These are phyloP conservation scores for Eledone cirrhosa DNA, from an alignment of 2,888 invertebrate genomes.

Conservation along the genomic window DNA sequence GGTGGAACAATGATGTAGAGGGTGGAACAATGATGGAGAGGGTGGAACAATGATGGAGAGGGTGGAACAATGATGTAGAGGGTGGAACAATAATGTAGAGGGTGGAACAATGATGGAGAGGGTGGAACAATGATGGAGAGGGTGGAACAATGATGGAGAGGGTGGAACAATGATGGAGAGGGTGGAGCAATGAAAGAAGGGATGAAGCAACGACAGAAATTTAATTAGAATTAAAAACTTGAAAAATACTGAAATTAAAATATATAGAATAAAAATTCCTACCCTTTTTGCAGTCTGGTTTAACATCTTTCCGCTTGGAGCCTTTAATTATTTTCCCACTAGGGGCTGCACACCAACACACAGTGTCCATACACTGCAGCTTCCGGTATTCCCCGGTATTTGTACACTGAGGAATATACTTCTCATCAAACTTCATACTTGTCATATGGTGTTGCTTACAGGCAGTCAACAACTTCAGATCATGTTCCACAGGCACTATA, in stretches of 20 bases:
- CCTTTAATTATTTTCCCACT: slow-evolving; percentile 47
- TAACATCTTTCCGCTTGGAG: slow-evolving; percentile 37
- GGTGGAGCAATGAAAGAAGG: no score
- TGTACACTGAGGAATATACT: slow-evolving; percentile 48
- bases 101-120: no score
- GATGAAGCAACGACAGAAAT: no score
- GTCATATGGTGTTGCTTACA: neutral
- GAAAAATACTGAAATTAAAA: neutral
- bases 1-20: no score
- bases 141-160: no score
- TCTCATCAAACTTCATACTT: neutral
- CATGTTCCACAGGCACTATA: no score
- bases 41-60: no score
- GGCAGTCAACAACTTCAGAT: neutral
- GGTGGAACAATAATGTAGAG: no score
- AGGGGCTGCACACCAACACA: slow-evolving; percentile 54
- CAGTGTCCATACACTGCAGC: slow-evolving; percentile 48
- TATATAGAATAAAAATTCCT: slow-evolving; percentile 14
- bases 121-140: no score
- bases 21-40: no score
- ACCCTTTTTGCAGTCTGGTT: slow-evolving; percentile 53
- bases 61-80: no score
- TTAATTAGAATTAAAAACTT: neutral
- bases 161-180: no score
- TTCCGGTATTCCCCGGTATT: slow-evolving; percentile 45